Evolutionary conservation across 2,888 invertebrate species (phyloP).

Genomic region (Drosophila glabriapex): DNA sequence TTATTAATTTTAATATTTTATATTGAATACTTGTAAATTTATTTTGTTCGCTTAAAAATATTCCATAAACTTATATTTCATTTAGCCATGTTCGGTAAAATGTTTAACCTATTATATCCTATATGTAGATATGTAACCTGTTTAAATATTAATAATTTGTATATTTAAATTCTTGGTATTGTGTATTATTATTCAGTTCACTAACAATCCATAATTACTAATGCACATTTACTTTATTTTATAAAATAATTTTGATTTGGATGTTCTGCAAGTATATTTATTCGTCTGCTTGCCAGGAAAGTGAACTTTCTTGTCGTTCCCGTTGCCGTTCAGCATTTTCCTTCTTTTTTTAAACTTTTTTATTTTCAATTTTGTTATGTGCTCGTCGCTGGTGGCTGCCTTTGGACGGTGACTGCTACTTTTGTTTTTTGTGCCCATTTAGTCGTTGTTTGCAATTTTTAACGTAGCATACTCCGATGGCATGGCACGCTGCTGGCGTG

Average conservation of each 20-base stretch:
- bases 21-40: neutral
- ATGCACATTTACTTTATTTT: neutral
- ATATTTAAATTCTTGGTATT: neutral
- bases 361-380: conserved; percentile 68
- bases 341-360: conserved; percentile 37
- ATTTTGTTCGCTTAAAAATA: neutral
- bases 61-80: neutral
- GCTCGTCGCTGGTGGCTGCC: conserved; percentile 42
- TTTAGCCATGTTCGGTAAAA: neutral
- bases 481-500: conserved; percentile 35
- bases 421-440: conserved; percentile 73
- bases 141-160: neutral
- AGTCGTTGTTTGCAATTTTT: conserved; percentile 76
- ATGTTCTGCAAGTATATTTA: conserved; percentile 14
- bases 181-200: neutral
- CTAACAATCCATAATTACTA: neutral
- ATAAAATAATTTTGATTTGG: neutral
- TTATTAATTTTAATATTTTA: neutral
- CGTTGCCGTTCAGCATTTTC: conserved; percentile 31
- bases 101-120: neutral
- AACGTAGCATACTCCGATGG: conserved; percentile 60
- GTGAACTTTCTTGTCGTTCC: conserved; percentile 23
- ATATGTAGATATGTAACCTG: neutral
- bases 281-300: neutral
- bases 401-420: conserved; percentile 42